Evolutionary conservation across 2,113 vertebrate species (phyloP).

Genomic region (Thalassoma bifasciatum): DNA sequence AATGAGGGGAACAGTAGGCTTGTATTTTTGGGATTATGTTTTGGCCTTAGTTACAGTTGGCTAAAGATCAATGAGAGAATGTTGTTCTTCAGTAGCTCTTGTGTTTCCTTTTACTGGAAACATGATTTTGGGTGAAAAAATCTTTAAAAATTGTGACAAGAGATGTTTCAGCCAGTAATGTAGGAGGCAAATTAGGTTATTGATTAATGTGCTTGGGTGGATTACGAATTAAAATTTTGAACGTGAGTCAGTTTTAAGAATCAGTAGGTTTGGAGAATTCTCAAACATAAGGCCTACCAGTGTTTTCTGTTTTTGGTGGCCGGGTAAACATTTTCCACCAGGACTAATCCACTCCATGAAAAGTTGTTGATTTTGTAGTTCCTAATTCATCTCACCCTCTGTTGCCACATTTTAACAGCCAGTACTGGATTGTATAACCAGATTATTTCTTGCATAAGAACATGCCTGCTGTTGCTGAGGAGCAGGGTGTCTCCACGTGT

Average conservation of each 20-base stretch:
- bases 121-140: background rate
- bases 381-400: conserved; percentile 21
- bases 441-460: conserved; percentile 71
- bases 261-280: no score
- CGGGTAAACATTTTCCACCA: background rate
- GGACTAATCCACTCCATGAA: background rate
- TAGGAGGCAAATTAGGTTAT: background rate
- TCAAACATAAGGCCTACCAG: no score
- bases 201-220: background rate
- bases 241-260: no score
- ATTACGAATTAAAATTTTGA: background rate
- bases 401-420: conserved; percentile 5
- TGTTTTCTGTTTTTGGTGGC: background rate
- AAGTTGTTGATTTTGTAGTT: conserved; percentile 14
- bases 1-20: conserved; percentile 38
- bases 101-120: conserved; percentile 24
- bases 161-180: background rate
- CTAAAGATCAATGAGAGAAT: conserved; percentile 48
- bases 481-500: conserved; percentile 28
- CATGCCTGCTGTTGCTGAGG: conserved; percentile 5
- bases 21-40: conserved; percentile 54
- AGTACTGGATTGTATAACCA: conserved; percentile 57
- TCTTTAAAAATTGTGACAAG: background rate
- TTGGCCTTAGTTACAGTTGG: conserved; percentile 42
- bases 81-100: conserved; percentile 19